Conservation (phyloP, 1,140 invertebrate species). For the Ridgeia piscesae region DNA sequence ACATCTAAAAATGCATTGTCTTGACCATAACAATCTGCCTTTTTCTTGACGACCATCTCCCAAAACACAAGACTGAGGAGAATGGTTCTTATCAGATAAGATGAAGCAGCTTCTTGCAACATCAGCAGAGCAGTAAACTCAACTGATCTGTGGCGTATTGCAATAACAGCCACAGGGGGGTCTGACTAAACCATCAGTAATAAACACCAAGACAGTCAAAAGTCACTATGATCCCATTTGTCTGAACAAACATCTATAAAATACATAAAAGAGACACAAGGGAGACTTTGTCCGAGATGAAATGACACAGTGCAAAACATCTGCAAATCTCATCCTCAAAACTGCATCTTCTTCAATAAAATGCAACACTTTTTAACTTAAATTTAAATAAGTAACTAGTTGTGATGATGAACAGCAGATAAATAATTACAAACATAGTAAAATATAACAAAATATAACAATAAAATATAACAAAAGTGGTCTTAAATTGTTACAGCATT, state of each 20-base stretch:
- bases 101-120: background rate
- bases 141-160: background rate
- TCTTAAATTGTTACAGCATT: background rate
- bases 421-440: background rate
- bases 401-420: background rate
- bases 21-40: too few species aligned
- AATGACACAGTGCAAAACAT: background rate
- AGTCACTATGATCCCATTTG: background rate
- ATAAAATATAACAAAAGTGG: too few species aligned
- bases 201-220: background rate
- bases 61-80: background rate
- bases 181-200: background rate
- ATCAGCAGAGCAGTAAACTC: background rate
- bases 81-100: background rate
- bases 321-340: background rate
- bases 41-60: background rate
- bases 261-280: background rate
- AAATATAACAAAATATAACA: too few species aligned
- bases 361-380: background rate
- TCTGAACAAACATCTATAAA: background rate
- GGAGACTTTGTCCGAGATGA: background rate
- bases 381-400: background rate
- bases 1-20: too few species aligned
- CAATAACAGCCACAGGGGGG: background rate
- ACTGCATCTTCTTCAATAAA: background rate